Evolutionary conservation across 2,797 vertebrate genomes (phyloP).

Genomic region (Coregonus sp.): DNA sequence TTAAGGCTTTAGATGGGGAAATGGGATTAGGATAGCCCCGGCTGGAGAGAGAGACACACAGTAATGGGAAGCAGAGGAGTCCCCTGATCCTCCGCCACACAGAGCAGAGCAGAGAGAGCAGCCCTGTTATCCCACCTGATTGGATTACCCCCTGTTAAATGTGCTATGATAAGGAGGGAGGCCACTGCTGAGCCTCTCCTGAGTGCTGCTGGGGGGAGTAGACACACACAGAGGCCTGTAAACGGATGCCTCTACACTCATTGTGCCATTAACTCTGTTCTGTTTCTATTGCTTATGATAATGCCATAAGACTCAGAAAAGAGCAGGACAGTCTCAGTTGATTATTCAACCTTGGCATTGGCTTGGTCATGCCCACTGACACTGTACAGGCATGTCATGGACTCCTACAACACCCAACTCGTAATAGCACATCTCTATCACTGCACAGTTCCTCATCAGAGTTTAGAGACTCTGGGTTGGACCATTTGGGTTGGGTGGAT

Average conservation of each 20-base stretch:
- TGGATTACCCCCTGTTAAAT: slow-evolving; percentile 81
- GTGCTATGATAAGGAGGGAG: slow-evolving; percentile 75
- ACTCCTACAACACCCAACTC: neutral
- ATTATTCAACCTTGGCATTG: neutral
- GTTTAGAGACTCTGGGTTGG: neutral
- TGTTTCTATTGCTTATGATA: neutral
- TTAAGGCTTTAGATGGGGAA: slow-evolving; percentile 80
- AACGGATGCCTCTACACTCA: slow-evolving; percentile 50
- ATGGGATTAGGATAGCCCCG: slow-evolving; percentile 79
- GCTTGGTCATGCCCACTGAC: slow-evolving; percentile 11
- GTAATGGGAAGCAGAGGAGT: slow-evolving; percentile 76
- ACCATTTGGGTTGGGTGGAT: slow-evolving; percentile 3
- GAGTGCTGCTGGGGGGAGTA: slow-evolving; percentile 32
- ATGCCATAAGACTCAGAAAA: no score
- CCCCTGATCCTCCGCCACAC: slow-evolving; percentile 68
- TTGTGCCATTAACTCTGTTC: slow-evolving; percentile 5
- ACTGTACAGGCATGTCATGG: neutral
- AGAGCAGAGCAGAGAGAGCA: slow-evolving; percentile 63
- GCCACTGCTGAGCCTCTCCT: slow-evolving; percentile 67
- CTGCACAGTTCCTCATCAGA: slow-evolving; percentile 14
- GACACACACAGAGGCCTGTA: slow-evolving; percentile 44
- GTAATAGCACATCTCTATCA: neutral
- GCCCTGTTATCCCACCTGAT: slow-evolving; percentile 78
- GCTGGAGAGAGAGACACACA: slow-evolving; percentile 73
- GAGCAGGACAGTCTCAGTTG: no score